Evolutionary conservation across 2,797 vertebrate species (phyloP).

Genomic region (Aphelocoma californica): DNA sequence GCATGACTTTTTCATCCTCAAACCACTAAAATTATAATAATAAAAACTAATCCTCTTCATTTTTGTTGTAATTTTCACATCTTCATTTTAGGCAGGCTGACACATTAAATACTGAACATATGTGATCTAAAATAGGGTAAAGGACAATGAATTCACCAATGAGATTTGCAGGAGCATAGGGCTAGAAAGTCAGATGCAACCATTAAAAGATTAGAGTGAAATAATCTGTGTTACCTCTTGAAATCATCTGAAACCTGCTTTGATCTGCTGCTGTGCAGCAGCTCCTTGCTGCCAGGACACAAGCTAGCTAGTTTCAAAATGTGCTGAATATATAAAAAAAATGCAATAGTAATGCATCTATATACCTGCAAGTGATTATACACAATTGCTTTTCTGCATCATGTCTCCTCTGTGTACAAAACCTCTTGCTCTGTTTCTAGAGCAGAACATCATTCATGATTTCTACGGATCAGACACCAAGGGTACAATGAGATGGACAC

Average conservation of each 20-base stretch:
- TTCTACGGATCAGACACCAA: background rate
- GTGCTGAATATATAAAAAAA: constrained; percentile 1
- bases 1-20: background rate
- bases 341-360: background rate
- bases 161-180: background rate
- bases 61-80: background rate
- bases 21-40: background rate
- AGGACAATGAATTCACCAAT: background rate
- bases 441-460: background rate
- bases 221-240: background rate
- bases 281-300: background rate
- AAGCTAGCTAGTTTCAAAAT: background rate
- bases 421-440: background rate
- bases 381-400: background rate
- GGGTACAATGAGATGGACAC: background rate
- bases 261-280: background rate
- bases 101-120: background rate
- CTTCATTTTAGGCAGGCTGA: background rate
- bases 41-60: background rate
- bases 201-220: background rate
- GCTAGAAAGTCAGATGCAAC: background rate
- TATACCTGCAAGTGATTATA: background rate
- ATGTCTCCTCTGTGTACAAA: background rate
- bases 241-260: background rate
- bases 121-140: background rate